A percentile compares a stretch with the other conserved stretches of the same genome.
Evolutionary conservation across 2,888 invertebrate genomes (phyloP).

Genomic region (Eumerus sabulonum): DNA sequence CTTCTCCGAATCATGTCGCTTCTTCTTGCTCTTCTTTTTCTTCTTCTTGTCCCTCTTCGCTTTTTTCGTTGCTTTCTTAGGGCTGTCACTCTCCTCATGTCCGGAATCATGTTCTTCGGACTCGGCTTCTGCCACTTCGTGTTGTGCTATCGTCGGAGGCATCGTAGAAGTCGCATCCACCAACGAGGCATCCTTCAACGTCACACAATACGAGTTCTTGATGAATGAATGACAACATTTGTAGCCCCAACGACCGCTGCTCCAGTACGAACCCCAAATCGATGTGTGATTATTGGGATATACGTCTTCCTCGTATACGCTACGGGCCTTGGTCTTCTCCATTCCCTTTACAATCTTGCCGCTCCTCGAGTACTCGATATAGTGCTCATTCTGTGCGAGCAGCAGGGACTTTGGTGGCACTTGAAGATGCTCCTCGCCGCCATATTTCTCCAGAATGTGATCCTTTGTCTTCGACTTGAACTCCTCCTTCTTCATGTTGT

Average conservation of each 20-base stretch:
- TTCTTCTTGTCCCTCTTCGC: slow-evolving; percentile 75
- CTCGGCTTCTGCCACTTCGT: slow-evolving; percentile 25
- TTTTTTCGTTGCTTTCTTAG: slow-evolving; percentile 72
- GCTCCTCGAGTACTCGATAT: slow-evolving; percentile 95
- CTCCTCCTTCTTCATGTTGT: slow-evolving; percentile 92
- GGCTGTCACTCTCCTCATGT: slow-evolving; percentile 78
- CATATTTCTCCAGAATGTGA: slow-evolving; percentile 94
- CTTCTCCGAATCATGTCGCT: slow-evolving; percentile 33
- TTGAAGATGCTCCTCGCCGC: slow-evolving; percentile 94
- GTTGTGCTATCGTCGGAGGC: slow-evolving; percentile 36
- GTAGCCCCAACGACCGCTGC: slow-evolving; percentile 95
- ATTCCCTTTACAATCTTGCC: slow-evolving; percentile 93
- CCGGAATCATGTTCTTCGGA: slow-evolving; percentile 79
- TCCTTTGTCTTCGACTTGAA: slow-evolving; percentile 92
- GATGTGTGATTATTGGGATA: slow-evolving; percentile 94
- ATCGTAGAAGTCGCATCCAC: slow-evolving; percentile 7
- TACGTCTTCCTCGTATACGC: slow-evolving; percentile 96
- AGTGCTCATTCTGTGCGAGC: slow-evolving; percentile 96
- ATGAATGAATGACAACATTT: slow-evolving; percentile 96
- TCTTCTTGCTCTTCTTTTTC: slow-evolving; percentile 71
- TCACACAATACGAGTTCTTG: slow-evolving; percentile 77
- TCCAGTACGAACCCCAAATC: slow-evolving; percentile 98
- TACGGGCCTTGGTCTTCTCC: slow-evolving; percentile 90
- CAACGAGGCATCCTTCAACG: slow-evolving; percentile 72
- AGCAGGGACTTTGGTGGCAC: slow-evolving; percentile 91